Base-by-base conservation (phyloP, 1,140 invertebrate genomes). In the Pseudomyrmex pallidus region DNA sequence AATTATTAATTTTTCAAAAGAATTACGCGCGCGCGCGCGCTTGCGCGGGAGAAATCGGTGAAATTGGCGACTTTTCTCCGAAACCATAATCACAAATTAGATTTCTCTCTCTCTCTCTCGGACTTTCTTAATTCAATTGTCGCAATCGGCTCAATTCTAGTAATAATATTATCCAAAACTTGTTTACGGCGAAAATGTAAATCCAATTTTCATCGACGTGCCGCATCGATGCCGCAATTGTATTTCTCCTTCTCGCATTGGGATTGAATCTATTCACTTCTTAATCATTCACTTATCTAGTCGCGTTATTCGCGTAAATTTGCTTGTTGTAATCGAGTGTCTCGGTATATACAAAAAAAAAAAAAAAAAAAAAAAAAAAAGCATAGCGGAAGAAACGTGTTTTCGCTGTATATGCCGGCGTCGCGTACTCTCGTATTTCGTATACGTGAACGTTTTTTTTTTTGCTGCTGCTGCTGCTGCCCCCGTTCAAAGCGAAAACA, bases 351-450 rank as follows among this genome's bases (percentile, higher is more conserved):
- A 35, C 0, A 0, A 72, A 56, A 35, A 56, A 22, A 50, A 0
- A 22, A 22, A 22, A 22, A 22, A 22, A 0, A 72, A 56, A 35
- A 56, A 22, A 50, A 0, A 22, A 22, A 22, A 22, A 22, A 22
- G n/a, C n/a, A 22, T 82, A 84, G 83, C 89, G 82, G 86, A 82
- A 86, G 78, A 78, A 87, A 77, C 57, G 77, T 73, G 77, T 85
- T 85, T 85, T 85, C 73, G 57, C 77, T 84, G 35, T 22, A n/a
- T 35, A 56, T n/a, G 12, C 56, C 15, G 4, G 35, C 5, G 35
- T 35, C 35, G 35, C 35, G 35, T 35, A 35, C 17, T 48, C 48
- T 48, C 35, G 20, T 20, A 50, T 76, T 83, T 76, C 59, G 50
- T 72, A 35, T 35, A 50, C 25, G 59, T 44, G 50, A 74, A 50